Evolutionary conservation across 2,888 invertebrate genomes (phyloP).

Genomic region (Fragum fragum): DNA sequence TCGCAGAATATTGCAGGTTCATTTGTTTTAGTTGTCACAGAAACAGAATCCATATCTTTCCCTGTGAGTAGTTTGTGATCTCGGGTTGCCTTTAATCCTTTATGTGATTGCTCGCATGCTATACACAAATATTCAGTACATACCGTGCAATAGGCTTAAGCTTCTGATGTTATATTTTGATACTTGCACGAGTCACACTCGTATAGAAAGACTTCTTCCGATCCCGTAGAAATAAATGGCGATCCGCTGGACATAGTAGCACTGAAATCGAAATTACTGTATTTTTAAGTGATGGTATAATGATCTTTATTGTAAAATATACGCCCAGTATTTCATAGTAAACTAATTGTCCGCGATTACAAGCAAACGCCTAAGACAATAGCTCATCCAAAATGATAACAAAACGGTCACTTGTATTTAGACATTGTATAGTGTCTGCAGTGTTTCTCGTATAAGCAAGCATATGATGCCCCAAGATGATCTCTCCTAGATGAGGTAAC

Average conservation of each 20-base stretch:
- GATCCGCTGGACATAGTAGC: not conserved
- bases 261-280: too few relatives aligned
- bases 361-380: too few relatives aligned
- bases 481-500: too few relatives aligned
- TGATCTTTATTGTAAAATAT: too few relatives aligned
- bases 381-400: too few relatives aligned
- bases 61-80: not conserved
- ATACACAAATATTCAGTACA: slow-evolving; percentile 13
- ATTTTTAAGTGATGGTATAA: too few relatives aligned
- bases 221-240: not conserved
- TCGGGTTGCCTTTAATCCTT: not conserved
- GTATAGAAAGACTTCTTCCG: not conserved
- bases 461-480: too few relatives aligned
- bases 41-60: not conserved
- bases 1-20: not conserved
- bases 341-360: too few relatives aligned
- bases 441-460: too few relatives aligned
- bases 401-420: too few relatives aligned
- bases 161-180: slow-evolving; percentile 17
- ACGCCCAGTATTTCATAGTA: too few relatives aligned
- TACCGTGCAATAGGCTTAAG: slow-evolving; percentile 3
- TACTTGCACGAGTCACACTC: slow-evolving; percentile 9
- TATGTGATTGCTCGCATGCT: not conserved
- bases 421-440: too few relatives aligned
- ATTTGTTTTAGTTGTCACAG: not conserved